Base-by-base conservation (phyloP, 2,113 vertebrate species). In the Pelvicachromis taeniatus region DNA sequence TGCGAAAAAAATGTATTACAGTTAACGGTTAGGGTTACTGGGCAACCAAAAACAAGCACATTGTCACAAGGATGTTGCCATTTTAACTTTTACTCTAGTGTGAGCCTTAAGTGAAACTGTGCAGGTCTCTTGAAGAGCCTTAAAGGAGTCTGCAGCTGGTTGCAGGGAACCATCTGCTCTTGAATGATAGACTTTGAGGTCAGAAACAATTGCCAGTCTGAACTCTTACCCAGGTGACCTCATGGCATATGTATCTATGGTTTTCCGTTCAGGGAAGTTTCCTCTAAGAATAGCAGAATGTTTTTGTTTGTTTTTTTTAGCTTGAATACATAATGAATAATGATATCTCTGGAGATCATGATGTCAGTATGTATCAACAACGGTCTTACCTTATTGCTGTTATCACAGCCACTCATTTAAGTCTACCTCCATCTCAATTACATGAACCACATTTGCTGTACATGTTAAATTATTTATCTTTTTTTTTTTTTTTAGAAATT, bases 221-320 rank as follows among this genome's bases (percentile, higher is more conserved):
- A 45, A 70, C n/a, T 70, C 21, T 8, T 23, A 10, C 21, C 65
- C 21, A 42, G 63, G n/a, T 16, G 38, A 42, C 63, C 63, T 70
- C 0, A 23, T 70, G 63, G 7, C 9, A 35, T 0, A 61, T 61
- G 9, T 7, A 19, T 35, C 35, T 61, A n/a, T 61, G 1, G 58
- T 35, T 61, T 61, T 21, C 63, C 1, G 0, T 70, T 70, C 21
- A 42, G 63, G 63, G 13, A 23, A 3, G 3, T 70, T 42, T 42
- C n/a, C 63, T 68, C 63, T 70, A 42, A 68, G n/a, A 42, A 42
- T 68, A 68, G 1, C 38, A 42, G 35, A 23, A 40, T 68, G 16
- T 42, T 14, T 68, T 23, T n/a, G n/a, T n/a, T 38, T 5, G 1
- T 1, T 65, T 16, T 16, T 16, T 48, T 4, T 9, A 19, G 17